These are phyloP conservation scores for Cyanoramphus novaezelandiae DNA, from an alignment of 2,113 vertebrate genomes.

Conservation along the genomic window DNA sequence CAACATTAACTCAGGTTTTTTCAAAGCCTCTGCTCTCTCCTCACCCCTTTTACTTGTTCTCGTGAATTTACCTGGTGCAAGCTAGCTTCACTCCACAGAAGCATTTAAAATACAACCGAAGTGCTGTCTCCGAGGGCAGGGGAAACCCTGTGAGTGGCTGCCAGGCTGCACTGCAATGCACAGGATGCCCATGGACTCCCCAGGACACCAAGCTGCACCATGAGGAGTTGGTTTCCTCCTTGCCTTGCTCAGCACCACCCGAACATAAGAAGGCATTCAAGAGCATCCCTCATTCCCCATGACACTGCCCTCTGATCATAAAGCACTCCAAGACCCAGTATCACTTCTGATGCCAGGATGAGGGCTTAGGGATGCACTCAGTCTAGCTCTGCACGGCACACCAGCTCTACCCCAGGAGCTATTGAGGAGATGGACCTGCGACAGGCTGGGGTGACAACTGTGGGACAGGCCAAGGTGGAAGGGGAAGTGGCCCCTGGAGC, in stretches of 20 bases:
- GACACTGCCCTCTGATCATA: neutral
- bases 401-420: neutral
- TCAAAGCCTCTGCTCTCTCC: neutral
- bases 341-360: fast-evolving
- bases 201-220: neutral
- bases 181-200: fast-evolving
- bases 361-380: neutral
- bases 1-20: neutral
- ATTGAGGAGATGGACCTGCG: neutral
- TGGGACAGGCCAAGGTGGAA: neutral
- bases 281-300: neutral
- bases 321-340: neutral
- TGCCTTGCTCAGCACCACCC: neutral
- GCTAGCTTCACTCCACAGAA: neutral
- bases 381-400: neutral
- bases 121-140: neutral
- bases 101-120: neutral
- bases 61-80: neutral
- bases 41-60: neutral
- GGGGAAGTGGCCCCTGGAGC: neutral
- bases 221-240: neutral
- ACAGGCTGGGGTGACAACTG: neutral
- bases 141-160: fast-evolving
- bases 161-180: fast-evolving
- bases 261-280: neutral